Evolutionary conservation across 2,113 vertebrate species (phyloP), one percentile per base, ranked within the genome.

Genomic region (Phaethon lepturus): DNA sequence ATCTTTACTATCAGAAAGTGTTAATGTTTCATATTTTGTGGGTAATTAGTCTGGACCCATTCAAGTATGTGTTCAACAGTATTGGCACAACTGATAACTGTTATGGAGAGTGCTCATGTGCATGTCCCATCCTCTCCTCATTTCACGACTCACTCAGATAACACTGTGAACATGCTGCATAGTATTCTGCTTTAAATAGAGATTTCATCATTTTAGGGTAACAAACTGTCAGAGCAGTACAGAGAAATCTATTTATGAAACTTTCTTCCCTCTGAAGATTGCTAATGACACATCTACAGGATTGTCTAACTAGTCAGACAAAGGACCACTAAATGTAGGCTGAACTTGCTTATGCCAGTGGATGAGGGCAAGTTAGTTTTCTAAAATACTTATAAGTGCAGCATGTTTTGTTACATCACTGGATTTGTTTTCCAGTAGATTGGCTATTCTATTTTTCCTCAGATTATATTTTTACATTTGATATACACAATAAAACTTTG

Each of bases 81-180:
- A 42, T 12, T 40, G 42, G 10, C 26, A 69, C 10, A 88, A 26
- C 5, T 15, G 52, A 4, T 47, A 64, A 33, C 42, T 59, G 28
- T 73, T 82, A 19, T 0, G 2, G 23, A 47, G 56, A 44, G 31
- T 1, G 1, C 17, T 86, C 20, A 28, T 0, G 4, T 90, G 17
- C 3, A 2, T n/a, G 5, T 82, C 13, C 8, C 31, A 38, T 78
- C 26, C 82, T 80, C 63, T 88, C 13, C 4, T 16, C 15, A n/a
- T 82, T 81, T 81, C 58, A 11, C 53, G 18, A 38, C 25, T 88
- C 3, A 3, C 7, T 49, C 13, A 12, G n/a, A 3, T 62, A 35
- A 44, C 18, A 8, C 33, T 79, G 29, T 33, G 22, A 93, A 75
- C 13, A 9, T 77, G 13, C 42, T 88, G 72, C 19, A 23, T 62